A percentile compares a stretch with the other conserved stretches of the same genome.
Evolutionary conservation across 1,140 invertebrate species (phyloP).

Genomic region (Nebria ingens): DNA sequence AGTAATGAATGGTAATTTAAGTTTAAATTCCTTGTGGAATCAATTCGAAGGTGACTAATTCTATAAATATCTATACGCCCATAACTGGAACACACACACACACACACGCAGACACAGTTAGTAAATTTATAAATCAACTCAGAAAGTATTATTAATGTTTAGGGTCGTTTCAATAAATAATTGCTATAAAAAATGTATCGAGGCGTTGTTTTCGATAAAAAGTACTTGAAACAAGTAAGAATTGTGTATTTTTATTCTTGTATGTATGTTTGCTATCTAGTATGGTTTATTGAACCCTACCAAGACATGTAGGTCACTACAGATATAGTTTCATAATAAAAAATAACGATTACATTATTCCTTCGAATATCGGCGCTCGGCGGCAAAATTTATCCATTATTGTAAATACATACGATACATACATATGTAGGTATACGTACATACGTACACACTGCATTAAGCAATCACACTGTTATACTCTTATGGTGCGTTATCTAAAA

Average conservation of each 20-base stretch:
- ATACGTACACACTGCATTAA: too few relatives aligned
- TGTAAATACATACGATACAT: background rate
- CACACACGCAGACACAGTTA: too few relatives aligned
- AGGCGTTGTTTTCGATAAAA: slow-evolving; percentile 3
- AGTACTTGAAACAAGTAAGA: slow-evolving; percentile 5
- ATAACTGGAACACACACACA: too few relatives aligned
- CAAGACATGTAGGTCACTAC: background rate
- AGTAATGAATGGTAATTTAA: too few relatives aligned
- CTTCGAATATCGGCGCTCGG: slow-evolving; percentile 1
- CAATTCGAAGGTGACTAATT: too few relatives aligned
- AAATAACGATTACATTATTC: slow-evolving; percentile 8
- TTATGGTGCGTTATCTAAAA: too few relatives aligned
- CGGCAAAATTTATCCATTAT: background rate
- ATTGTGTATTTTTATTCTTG: slow-evolving; percentile 3
- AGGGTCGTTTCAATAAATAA: slow-evolving; percentile 8
- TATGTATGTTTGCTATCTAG: background rate
- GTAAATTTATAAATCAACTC: too few relatives aligned
- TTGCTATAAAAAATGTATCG: background rate
- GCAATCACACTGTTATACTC: too few relatives aligned
- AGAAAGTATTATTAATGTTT: too few relatives aligned
- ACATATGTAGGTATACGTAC: background rate
- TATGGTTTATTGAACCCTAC: background rate
- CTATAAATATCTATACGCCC: too few relatives aligned
- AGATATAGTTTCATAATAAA: slow-evolving; percentile 8
- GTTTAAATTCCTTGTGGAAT: too few relatives aligned